phyloP scores from a whole-genome alignment of 2,888 invertebrate species.

The Lasioglossum zephyrum region DNA sequence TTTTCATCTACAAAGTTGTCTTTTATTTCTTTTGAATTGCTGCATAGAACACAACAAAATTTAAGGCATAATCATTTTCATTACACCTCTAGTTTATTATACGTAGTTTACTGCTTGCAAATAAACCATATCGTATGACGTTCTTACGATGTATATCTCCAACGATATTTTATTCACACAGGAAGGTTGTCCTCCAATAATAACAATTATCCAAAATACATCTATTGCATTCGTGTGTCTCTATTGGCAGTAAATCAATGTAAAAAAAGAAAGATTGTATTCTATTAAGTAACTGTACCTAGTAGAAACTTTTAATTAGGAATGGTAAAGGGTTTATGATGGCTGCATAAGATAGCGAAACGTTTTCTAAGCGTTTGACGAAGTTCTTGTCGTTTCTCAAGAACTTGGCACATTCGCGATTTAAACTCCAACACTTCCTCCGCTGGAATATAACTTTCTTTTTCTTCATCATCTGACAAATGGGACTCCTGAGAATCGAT shows the following conservation, averaged over 20 bases:
- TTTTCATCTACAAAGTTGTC: slow-evolving; percentile 51
- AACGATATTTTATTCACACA: slow-evolving; percentile 67
- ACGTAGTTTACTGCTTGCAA: slow-evolving; percentile 54
- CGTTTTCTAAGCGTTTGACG: slow-evolving; percentile 92
- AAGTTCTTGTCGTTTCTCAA: slow-evolving; percentile 92
- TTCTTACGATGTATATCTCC: slow-evolving; percentile 54
- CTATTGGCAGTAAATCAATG: slow-evolving; percentile 75
- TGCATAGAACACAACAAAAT: slow-evolving; percentile 59
- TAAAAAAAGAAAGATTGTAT: slow-evolving; percentile 74
- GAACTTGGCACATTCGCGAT: slow-evolving; percentile 91
- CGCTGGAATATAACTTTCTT: slow-evolving; percentile 91
- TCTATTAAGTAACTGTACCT: slow-evolving; percentile 70
- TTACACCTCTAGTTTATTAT: slow-evolving; percentile 60
- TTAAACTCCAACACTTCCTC: slow-evolving; percentile 95
- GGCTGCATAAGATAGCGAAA: slow-evolving; percentile 91
- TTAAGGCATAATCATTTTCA: slow-evolving; percentile 51
- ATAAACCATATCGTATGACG: slow-evolving; percentile 59
- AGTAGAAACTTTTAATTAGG: slow-evolving; percentile 76
- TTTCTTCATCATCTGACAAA: slow-evolving; percentile 90
- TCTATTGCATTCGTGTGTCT: slow-evolving; percentile 67
- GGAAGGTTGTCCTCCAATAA: slow-evolving; percentile 61
- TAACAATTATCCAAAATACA: slow-evolving; percentile 73
- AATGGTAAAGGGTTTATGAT: slow-evolving; percentile 80
- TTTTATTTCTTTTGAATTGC: slow-evolving; percentile 57
- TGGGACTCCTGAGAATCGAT: slow-evolving; percentile 88